These are phyloP conservation scores for Trogon surrucura DNA, from an alignment of 2,113 vertebrate genomes.

Conservation along the genomic window DNA sequence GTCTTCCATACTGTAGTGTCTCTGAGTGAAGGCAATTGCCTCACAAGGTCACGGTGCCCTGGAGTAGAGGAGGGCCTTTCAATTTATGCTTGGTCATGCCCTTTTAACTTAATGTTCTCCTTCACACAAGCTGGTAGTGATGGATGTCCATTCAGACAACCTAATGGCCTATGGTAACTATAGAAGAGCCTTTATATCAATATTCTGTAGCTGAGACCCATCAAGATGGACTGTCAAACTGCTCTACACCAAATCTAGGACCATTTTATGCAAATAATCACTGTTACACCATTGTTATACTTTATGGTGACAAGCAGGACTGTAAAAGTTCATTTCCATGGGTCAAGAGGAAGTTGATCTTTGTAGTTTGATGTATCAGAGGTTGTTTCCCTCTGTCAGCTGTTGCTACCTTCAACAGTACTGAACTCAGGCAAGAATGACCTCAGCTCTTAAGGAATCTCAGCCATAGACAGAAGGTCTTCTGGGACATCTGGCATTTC, in stretches of 20 bases:
- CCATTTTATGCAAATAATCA: slow-evolving; percentile 51
- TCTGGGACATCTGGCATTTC: background rate
- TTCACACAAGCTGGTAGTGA: slow-evolving; percentile 60
- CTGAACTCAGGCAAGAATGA: background rate
- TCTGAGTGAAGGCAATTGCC: background rate
- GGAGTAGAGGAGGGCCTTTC: slow-evolving; percentile 29
- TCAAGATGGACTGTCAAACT: slow-evolving; percentile 25
- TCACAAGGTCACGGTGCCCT: slow-evolving; percentile 38
- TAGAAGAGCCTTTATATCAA: slow-evolving; percentile 43
- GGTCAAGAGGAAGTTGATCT: slow-evolving; percentile 51
- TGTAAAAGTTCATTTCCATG: slow-evolving; percentile 17
- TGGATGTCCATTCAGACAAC: slow-evolving; percentile 57
- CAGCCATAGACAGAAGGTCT: background rate
- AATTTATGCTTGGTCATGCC: slow-evolving; percentile 64
- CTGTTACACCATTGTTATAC: background rate
- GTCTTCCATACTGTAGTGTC: background rate
- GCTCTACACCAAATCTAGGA: background rate
- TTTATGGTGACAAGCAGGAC: background rate
- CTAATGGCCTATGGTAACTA: slow-evolving; percentile 58
- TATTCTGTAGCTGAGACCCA: slow-evolving; percentile 24
- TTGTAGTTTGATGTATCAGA: slow-evolving; percentile 19
- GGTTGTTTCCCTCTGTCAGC: background rate
- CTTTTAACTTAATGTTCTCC: slow-evolving; percentile 66
- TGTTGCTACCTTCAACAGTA: background rate
- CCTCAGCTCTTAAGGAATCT: background rate